Evolutionary conservation across 2,797 vertebrate species (phyloP), one percentile per base, ranked within the genome.

Genomic region (Yasuhikotakia modesta): DNA sequence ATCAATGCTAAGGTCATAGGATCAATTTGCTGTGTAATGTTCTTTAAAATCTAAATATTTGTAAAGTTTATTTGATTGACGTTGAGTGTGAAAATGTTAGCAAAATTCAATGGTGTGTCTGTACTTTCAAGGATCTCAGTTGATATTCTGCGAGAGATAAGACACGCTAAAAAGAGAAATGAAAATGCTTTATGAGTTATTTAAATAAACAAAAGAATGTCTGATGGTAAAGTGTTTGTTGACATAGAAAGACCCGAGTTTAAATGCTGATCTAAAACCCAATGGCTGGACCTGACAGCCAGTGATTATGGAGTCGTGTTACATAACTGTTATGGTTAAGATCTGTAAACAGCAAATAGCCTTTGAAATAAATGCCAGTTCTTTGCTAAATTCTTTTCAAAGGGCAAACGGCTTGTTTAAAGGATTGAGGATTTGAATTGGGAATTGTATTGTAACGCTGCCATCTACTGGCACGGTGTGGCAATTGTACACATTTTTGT

Each of bases 391-490:
- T 14, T 12, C 2, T 22, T 11, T 57, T 24, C 1, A 1, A 7
- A 21, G 48, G 45, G 17, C 4, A 45, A 60, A 45, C 4, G 10
- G 39, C 11, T 8, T 43, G 5, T 57, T 66, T 21, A 75, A 45
- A 39, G 6, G 35, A 16, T 3, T 24, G 24, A 66, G 14, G 3
- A 0, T 67, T 27, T 17, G 17, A 39, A 16, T 61, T 52, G 14
- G 27, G 43, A 53, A 64, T 55, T 70, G 14, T 77, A 22, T 61
- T 5, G 70, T 48, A 71, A 65, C 68, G 71, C 60, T 78, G 68
- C 68, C 76, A 78, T 65, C 76, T 78, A 55, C 17, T 71, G 76
- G 58, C 22, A 55, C 10, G 16, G n/a, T 48, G 22, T 58, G 57
- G 5, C 12, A 13, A 5, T 4, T 27, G n/a, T 16, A 27, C 0